Conservation (phyloP, 1,140 invertebrate genomes). For the Drosophila nikananu region DNA sequence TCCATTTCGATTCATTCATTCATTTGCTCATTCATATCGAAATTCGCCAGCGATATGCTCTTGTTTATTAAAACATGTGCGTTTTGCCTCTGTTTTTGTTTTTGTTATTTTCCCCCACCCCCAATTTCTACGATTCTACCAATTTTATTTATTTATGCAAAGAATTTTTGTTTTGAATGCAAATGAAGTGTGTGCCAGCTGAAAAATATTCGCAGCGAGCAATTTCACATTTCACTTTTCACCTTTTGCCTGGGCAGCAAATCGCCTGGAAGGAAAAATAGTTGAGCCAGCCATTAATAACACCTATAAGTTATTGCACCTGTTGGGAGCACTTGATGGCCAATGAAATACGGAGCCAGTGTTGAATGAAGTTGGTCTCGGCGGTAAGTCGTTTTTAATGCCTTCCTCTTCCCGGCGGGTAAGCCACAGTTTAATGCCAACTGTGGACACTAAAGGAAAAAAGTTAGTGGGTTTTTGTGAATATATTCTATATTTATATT, state of each 20-base stretch:
- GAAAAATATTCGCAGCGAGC: conserved; percentile 35
- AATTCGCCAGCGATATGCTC: conserved; percentile 50
- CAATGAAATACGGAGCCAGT: conserved; percentile 45
- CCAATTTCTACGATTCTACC: conserved; percentile 3
- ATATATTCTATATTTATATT: background rate
- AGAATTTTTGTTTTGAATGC: conserved; percentile 50
- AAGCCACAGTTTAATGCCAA: conserved; percentile 12
- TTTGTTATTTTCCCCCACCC: background rate
- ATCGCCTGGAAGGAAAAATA: conserved; percentile 52
- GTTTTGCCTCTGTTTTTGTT: conserved; percentile 32
- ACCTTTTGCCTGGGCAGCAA: conserved; percentile 14
- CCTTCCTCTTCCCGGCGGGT: conserved; percentile 11
- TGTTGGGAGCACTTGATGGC: conserved; percentile 32
- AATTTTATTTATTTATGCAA: conserved; percentile 70
- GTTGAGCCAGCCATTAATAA: conserved; percentile 36
- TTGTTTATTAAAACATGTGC: conserved; percentile 55
- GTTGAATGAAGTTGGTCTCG: conserved; percentile 35
- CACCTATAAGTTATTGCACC: conserved; percentile 46
- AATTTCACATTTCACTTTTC: conserved; percentile 4
- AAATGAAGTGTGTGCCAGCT: conserved; percentile 40
- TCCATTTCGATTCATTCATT: conserved; percentile 63
- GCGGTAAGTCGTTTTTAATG: conserved; percentile 44
- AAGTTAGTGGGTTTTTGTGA: background rate
- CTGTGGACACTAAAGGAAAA: background rate
- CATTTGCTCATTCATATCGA: conserved; percentile 73